Conservation (phyloP, 2,797 vertebrate genomes). For the Pangasius sanitwongsei region DNA sequence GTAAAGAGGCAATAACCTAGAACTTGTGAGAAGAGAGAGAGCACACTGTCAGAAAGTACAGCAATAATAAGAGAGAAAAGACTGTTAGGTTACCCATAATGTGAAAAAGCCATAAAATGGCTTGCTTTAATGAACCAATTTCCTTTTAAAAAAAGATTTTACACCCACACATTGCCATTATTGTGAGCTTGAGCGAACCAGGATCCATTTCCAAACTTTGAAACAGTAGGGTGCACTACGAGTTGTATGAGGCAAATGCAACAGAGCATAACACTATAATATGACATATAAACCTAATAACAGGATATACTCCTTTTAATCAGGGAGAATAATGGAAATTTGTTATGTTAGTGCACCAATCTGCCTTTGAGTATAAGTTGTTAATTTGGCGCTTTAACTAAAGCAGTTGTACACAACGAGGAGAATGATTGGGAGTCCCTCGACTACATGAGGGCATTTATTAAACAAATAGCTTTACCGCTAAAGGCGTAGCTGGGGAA, state of each 20-base stretch:
- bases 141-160: background rate
- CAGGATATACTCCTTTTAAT: constrained; percentile 29
- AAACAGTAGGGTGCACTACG: background rate
- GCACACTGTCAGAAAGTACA: constrained; percentile 1
- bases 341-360: background rate
- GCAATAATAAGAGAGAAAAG: constrained; percentile 22
- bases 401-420: constrained; percentile 37
- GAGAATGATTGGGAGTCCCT: constrained; percentile 25
- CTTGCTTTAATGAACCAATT: constrained; percentile 16
- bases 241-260: background rate
- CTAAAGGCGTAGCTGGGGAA: constrained; percentile 23
- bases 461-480: constrained; percentile 50
- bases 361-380: constrained; percentile 26
- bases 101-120: background rate
- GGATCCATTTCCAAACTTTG: background rate
- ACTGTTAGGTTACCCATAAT: constrained; percentile 12
- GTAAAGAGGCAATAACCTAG: constrained; percentile 13
- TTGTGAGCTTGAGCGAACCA: background rate
- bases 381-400: constrained; percentile 49
- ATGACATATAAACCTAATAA: constrained; percentile 6
- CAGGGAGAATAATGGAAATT: constrained; percentile 38
- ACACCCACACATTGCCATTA: background rate
- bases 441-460: constrained; percentile 52
- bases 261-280: background rate
- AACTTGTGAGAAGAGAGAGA: constrained; percentile 4